phyloP scores from a whole-genome alignment of 2,113 vertebrate species.

The Haplotaxodon microlepis region DNA sequence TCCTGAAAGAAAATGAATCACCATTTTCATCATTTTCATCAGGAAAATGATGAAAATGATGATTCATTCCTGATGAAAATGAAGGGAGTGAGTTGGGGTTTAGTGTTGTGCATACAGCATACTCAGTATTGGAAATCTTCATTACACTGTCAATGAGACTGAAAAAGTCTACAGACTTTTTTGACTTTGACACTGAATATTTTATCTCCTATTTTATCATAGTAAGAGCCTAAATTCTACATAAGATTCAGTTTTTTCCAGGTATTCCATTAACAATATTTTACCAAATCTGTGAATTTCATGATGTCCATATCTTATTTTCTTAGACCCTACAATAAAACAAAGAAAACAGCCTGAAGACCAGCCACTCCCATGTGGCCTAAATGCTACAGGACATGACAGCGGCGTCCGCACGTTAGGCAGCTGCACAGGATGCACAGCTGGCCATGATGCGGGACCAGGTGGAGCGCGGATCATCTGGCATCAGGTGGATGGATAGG shows the following conservation, averaged over 20 bases:
- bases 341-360: not conserved
- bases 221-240: not conserved
- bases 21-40: too few relatives aligned
- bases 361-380: not conserved
- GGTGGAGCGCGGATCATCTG: not conserved
- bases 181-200: not conserved
- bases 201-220: not conserved
- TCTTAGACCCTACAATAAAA: not conserved
- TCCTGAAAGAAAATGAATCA: not conserved
- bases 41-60: too few relatives aligned
- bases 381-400: not conserved
- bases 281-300: not conserved
- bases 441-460: not conserved
- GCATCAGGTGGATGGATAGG: not conserved
- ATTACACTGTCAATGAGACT: not conserved
- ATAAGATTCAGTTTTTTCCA: not conserved
- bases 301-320: not conserved
- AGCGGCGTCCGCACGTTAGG: not conserved
- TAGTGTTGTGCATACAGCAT: not conserved
- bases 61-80: not conserved
- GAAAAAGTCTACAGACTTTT: not conserved
- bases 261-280: not conserved
- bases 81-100: not conserved
- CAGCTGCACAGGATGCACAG: not conserved
- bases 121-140: not conserved